Percentiles rank a stretch among this genome's conserved stretches.
Evolutionary conservation across 2,113 vertebrate species (phyloP).

Genomic region (Passer montanus): DNA sequence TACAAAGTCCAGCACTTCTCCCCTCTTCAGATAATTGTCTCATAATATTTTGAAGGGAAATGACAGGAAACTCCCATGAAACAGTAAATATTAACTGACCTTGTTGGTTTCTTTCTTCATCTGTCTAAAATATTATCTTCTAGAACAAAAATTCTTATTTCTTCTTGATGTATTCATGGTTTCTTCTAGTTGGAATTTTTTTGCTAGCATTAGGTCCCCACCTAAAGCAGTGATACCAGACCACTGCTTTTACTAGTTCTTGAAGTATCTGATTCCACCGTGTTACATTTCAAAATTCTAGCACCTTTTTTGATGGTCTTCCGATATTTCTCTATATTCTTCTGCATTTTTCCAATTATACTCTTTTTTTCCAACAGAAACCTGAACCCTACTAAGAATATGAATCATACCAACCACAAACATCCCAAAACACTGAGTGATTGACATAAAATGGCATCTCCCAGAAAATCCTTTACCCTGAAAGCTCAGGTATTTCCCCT

Average conservation of each 20-base stretch:
- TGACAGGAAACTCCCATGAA: neutral
- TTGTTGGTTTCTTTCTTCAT: neutral
- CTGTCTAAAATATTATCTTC: neutral
- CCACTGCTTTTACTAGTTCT: neutral
- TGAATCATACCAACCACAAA: neutral
- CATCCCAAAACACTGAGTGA: neutral
- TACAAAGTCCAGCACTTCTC: neutral
- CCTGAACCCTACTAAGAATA: neutral
- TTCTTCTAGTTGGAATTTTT: neutral
- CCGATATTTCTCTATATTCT: neutral
- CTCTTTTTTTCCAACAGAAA: neutral
- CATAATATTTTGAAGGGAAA: neutral
- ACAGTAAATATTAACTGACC: neutral
- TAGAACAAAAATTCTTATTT: neutral
- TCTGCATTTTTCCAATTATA: neutral
- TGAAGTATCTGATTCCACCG: neutral
- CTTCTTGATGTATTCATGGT: rapidly evolving
- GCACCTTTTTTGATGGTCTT: neutral
- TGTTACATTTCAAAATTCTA: neutral
- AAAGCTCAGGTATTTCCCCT: neutral
- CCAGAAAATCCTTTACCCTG: neutral
- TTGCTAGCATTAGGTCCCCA: neutral
- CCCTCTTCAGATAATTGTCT: neutral
- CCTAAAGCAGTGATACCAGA: neutral
- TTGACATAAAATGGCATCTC: neutral